A percentile compares a stretch with the other conserved stretches of the same genome.
Evolutionary conservation across 2,888 invertebrate genomes (phyloP).

Genomic region (Mycalesis mineus): DNA sequence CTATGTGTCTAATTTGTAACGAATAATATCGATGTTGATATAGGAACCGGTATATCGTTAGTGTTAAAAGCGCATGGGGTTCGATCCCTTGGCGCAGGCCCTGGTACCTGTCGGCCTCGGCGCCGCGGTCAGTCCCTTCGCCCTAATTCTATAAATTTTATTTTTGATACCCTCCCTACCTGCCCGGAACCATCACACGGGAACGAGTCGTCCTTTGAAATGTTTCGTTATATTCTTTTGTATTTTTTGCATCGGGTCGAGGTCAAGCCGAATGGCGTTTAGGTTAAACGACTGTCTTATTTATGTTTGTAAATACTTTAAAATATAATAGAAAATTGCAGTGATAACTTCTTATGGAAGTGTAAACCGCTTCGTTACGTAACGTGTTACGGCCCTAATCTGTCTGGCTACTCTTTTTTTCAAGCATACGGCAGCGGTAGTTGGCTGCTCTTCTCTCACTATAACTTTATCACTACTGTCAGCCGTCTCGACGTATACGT

Average conservation of each 20-base stretch:
- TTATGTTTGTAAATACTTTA: not conserved
- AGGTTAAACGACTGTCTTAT: constrained; percentile 11
- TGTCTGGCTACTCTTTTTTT: too few relatives aligned
- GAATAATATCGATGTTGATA: not conserved
- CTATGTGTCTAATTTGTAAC: too few relatives aligned
- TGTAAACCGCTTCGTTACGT: too few relatives aligned
- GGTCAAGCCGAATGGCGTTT: constrained; percentile 27
- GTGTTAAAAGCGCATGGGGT: constrained; percentile 45
- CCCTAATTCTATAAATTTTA: constrained; percentile 51
- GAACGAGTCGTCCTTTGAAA: constrained; percentile 43
- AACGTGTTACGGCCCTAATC: too few relatives aligned
- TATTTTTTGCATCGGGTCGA: constrained; percentile 32
- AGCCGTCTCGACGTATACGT: too few relatives aligned
- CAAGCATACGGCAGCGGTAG: too few relatives aligned
- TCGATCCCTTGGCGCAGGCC: constrained; percentile 58
- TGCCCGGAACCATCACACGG: constrained; percentile 66
- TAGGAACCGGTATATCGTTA: not conserved
- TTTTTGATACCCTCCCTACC: constrained; percentile 46
- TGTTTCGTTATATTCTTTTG: constrained; percentile 20
- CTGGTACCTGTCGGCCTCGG: constrained; percentile 60
- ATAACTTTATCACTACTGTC: too few relatives aligned
- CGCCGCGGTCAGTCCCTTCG: constrained; percentile 50
- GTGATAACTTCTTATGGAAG: not conserved
- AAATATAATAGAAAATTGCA: not conserved
- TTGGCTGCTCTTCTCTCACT: too few relatives aligned